Conservation (phyloP, 2,797 vertebrate genomes). For the Rhynchonycteris naso region DNA sequence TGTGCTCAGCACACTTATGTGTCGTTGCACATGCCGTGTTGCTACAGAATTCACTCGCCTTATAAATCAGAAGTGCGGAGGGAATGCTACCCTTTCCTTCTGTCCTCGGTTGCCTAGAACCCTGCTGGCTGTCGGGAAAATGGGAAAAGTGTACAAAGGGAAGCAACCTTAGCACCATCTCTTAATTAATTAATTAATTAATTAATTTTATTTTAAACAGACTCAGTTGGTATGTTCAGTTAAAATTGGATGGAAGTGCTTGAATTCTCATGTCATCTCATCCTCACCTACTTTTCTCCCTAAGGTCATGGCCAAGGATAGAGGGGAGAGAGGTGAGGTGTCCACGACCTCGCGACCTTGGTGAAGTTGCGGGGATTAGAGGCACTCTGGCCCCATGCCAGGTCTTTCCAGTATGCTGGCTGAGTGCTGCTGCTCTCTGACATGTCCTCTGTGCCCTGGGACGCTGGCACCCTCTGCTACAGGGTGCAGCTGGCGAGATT, state of each 20-base stretch:
- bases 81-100: conserved; percentile 32
- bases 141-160: background rate
- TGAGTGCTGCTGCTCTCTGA: background rate
- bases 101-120: background rate
- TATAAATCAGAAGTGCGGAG: conserved; percentile 50
- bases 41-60: conserved; percentile 26
- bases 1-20: background rate
- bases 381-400: background rate
- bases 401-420: background rate
- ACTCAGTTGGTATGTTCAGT: background rate
- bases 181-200: no score
- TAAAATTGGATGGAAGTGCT: background rate
- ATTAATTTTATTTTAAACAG: conserved; percentile 52
- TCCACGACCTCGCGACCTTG: background rate
- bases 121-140: background rate
- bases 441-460: background rate
- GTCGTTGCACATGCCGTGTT: background rate
- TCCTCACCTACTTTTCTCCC: background rate
- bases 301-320: background rate
- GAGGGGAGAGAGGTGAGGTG: background rate
- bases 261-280: background rate
- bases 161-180: background rate
- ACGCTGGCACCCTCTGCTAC: background rate
- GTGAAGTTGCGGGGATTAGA: background rate
- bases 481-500: background rate